Conservation (phyloP, 2,797 vertebrate genomes). For the Vireo griseus region DNA sequence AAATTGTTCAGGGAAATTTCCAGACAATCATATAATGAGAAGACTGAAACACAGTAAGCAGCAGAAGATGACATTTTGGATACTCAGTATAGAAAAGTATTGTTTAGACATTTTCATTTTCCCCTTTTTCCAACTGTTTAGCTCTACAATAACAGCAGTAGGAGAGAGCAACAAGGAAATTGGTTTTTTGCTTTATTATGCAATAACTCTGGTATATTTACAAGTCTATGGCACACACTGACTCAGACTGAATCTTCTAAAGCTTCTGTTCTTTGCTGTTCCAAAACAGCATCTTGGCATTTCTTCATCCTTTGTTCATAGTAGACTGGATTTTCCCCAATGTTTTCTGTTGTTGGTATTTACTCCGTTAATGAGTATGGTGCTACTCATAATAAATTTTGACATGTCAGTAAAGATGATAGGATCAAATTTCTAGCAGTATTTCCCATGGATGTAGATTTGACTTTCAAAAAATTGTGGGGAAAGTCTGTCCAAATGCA, state of each 20-base stretch:
- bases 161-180: constrained; percentile 51
- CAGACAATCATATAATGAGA: neutral
- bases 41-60: neutral
- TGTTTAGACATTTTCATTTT: constrained; percentile 14
- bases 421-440: neutral
- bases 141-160: constrained; percentile 7
- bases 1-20: neutral
- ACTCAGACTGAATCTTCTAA: constrained; percentile 33
- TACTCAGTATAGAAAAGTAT: constrained; percentile 33
- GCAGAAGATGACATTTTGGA: neutral
- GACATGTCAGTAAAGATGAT: neutral
- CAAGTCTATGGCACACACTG: neutral
- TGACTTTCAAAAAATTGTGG: neutral
- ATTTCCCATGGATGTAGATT: neutral
- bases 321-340: neutral
- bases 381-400: neutral
- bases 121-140: neutral
- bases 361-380: neutral
- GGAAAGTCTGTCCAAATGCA: neutral
- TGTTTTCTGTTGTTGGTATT: neutral
- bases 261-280: constrained; percentile 13
- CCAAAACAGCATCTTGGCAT: constrained; percentile 32
- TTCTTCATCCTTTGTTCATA: constrained; percentile 31
- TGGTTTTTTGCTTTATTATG: constrained; percentile 50
- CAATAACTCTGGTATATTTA: constrained; percentile 61